These are phyloP conservation scores for Gortyna flavago DNA, from an alignment of 2,888 invertebrate species.

Conservation along the genomic window DNA sequence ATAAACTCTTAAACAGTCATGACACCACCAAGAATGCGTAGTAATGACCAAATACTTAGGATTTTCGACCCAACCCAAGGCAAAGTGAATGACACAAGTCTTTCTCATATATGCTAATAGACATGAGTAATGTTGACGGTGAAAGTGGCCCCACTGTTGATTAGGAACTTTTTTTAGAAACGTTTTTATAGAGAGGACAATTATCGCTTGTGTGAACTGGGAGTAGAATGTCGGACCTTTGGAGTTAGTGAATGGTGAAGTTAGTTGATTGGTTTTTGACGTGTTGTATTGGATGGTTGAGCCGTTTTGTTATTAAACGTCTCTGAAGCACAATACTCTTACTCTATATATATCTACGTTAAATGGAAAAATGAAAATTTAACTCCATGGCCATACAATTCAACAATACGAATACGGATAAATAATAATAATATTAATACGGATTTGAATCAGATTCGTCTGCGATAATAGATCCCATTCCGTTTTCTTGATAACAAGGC, in stretches of 20 bases:
- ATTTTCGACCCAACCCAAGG: conserved; percentile 60
- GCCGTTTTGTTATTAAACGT: neutral
- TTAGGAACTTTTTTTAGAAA: conserved; percentile 74
- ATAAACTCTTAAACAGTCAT: conserved; percentile 18
- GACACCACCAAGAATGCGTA: conserved; percentile 47
- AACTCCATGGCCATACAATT: conserved; percentile 32
- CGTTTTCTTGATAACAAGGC: neutral
- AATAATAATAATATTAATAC: neutral
- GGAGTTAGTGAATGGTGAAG: conserved; percentile 2
- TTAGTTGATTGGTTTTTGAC: conserved; percentile 35
- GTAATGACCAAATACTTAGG: conserved; percentile 43
- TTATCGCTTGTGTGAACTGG: conserved; percentile 58
- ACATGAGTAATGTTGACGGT: conserved; percentile 77
- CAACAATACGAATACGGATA: conserved; percentile 43
- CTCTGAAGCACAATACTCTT: neutral
- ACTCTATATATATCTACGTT: neutral
- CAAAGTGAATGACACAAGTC: conserved; percentile 66
- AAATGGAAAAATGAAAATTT: too few species aligned
- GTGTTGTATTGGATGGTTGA: conserved; percentile 1
- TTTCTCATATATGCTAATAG: conserved; percentile 66
- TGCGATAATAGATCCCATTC: conserved; percentile 21
- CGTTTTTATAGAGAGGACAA: conserved; percentile 60
- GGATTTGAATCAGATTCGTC: conserved; percentile 15
- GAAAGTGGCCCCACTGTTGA: conserved; percentile 76
- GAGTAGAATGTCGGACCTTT: conserved; percentile 37